Base-by-base conservation (phyloP, 2,797 vertebrate species). In the Cephalopachus bancanus region DNA sequence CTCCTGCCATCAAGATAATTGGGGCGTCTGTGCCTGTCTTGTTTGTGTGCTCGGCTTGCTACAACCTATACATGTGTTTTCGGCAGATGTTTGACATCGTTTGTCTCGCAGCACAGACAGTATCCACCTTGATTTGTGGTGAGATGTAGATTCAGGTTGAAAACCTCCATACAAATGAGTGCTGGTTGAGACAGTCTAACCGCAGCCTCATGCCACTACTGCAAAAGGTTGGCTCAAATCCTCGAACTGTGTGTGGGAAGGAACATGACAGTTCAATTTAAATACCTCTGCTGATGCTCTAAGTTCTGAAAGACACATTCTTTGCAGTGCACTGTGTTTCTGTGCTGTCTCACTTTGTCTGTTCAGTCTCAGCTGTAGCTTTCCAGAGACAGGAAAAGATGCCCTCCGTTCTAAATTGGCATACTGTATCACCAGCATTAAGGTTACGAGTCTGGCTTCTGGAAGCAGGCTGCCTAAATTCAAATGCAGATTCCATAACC, bases 181-280 rank as follows among this genome's bases (percentile, higher is more conserved):
- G 88, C 55, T 44, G 74, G 79, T 44, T 17, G 72, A 93, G 78
- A 57, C n/a, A 72, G 28, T 71, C 89, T 94, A 49, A 87, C 62
- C 16, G 30, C 87, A 84, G 59, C 15, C 4, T 33, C 81, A 59
- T 10, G 60, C n/a, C 88, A 60, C 92, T 93, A 5, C 33, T 78
- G 44, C 20, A 92, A 24, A 94, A 90, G 71, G 71, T 71, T 93
- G 81, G 67, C 85, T 97, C 75, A 59, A 16, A 97, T 95, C 65
- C 65, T 55, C 3, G 53, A 20, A 7, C 64, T 78, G 19, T 59
- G 17, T 93, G 75, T 89, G 78, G 76, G 83, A 91, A 55, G 92
- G 57, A 97, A 94, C 62, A 94, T 76, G 86, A 83, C 83, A 71
- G 88, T 95, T 96, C 93, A 84, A 97, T 97, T 97, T 96, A 96